Conservation (phyloP, 2,888 invertebrate genomes). For the Mactromeris polynyma region DNA sequence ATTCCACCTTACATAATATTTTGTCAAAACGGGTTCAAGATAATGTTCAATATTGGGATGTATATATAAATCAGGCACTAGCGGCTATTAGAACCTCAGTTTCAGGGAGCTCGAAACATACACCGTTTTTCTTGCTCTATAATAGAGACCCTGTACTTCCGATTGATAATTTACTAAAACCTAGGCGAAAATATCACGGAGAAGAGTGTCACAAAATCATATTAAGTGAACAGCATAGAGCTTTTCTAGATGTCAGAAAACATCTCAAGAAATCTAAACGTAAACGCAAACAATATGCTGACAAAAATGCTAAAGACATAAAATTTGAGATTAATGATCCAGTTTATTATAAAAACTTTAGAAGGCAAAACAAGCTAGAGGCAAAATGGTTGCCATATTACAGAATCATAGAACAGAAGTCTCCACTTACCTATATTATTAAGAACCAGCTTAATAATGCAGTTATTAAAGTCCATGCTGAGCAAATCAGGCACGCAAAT, state of each 20-base stretch:
- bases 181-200: constrained; percentile 30
- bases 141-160: constrained; percentile 27
- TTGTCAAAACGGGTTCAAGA: constrained; percentile 40
- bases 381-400: constrained; percentile 49
- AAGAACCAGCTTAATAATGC: constrained; percentile 37
- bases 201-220: constrained; percentile 52
- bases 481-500: constrained; percentile 31
- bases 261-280: constrained; percentile 42
- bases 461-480: constrained; percentile 28
- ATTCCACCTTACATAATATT: constrained; percentile 46
- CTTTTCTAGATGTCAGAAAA: constrained; percentile 43
- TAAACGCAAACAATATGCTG: constrained; percentile 46
- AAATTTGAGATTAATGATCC: not conserved
- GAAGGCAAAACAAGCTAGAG: constrained; percentile 33
- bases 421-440: constrained; percentile 33
- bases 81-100: constrained; percentile 57
- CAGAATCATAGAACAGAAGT: constrained; percentile 49
- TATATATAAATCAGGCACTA: constrained; percentile 58
- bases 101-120: constrained; percentile 38
- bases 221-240: constrained; percentile 48
- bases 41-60: constrained; percentile 49
- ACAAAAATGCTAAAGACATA: constrained; percentile 39
- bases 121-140: constrained; percentile 38
- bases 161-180: constrained; percentile 4
- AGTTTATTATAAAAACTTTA: not conserved